phyloP scores from a whole-genome alignment of 2,797 vertebrate genomes.

The Paguma larvata region DNA sequence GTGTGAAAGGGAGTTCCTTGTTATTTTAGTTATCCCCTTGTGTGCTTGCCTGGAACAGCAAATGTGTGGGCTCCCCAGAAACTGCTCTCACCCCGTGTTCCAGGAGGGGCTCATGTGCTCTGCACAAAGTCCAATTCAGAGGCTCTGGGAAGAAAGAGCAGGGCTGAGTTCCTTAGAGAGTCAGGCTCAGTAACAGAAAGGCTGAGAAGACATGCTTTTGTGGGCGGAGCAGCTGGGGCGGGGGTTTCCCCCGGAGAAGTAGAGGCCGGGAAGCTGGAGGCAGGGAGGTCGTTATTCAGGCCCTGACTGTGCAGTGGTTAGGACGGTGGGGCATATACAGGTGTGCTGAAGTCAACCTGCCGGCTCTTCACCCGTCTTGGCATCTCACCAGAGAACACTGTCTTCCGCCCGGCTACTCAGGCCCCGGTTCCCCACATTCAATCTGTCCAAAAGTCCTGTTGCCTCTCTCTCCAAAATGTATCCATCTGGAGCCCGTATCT shows the following conservation, averaged over 20 bases:
- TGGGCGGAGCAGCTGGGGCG: too few relatives aligned
- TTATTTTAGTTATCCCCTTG: neutral
- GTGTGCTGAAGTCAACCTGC: neutral
- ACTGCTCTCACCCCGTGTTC: neutral
- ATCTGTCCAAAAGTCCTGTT: neutral
- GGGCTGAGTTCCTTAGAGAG: neutral
- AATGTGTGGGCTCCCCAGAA: neutral
- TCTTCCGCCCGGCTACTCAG: neutral
- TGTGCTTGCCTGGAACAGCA: neutral
- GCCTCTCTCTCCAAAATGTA: neutral
- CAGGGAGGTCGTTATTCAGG: neutral
- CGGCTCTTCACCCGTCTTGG: neutral
- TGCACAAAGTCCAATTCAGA: neutral
- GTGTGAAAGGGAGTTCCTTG: neutral
- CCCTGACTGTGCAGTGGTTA: neutral
- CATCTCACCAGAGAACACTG: neutral
- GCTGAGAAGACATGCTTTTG: neutral
- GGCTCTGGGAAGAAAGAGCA: neutral
- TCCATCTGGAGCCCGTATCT: neutral
- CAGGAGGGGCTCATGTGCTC: too few relatives aligned
- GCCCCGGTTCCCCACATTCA: neutral
- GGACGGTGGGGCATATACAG: neutral
- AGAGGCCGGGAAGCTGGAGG: neutral
- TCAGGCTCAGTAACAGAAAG: neutral
- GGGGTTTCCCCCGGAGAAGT: neutral